Evolutionary conservation across 2,888 invertebrate species (phyloP), one percentile per base, ranked within the genome.

Genomic region (Acrobasis consociella): DNA sequence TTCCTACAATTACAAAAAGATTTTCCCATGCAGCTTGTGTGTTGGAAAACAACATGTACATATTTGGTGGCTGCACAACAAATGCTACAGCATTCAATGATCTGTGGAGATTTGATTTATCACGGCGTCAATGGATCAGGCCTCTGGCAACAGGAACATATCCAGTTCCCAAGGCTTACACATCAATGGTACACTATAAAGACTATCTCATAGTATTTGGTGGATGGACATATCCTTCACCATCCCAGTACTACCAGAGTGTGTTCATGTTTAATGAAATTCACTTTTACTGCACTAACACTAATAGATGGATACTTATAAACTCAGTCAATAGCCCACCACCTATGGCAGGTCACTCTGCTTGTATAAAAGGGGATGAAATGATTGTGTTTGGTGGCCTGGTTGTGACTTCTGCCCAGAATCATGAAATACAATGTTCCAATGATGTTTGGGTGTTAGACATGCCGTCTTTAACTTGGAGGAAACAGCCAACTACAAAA

Each of bases 31-130:
- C 97, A 65, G 97, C 98, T 49, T 97, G 97, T 78, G 94, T 96
- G 55, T 94, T 96, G 78, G 95, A 95, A 67, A 97, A 97, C 83
- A 96, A 95, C 5, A 97, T 99, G 97, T 99, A 97, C 81, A 95
- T 99, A 56, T 99, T 99, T 93, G 99, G 99, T 42, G 99, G 99
- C 9, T 99, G 98, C 75, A 98, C 99, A 11, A 96, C 97, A 49
- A 96, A 97, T 62, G 96, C 97, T 76, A 99, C 99, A 17, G 97
- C 99, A 13, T 99, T 99, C 80, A 99, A 99, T 91, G 99, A 99
- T 91, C 93, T 99, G 42, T 99, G 99, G 99, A 94, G 95, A 68
- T 95, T 99, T 85, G 97, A 99, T 91, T 93, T 99, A 66, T 96
- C 96, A 0, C 95, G 94, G 56, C 93, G 97, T 74, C 94, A 95